These are phyloP conservation scores for Drosophila rellima DNA, from an alignment of 2,888 invertebrate species.

Conservation along the genomic window DNA sequence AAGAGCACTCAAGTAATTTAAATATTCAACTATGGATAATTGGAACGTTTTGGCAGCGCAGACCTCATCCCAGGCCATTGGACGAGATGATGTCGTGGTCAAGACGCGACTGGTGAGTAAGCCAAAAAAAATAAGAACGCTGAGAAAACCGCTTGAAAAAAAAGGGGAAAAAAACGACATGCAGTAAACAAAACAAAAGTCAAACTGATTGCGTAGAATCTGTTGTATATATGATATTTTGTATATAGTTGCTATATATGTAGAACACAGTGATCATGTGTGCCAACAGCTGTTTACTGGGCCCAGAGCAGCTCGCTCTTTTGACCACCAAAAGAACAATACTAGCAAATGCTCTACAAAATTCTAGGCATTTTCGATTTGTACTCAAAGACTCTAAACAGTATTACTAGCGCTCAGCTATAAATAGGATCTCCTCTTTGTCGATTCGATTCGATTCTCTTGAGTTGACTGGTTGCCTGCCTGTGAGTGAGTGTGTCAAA, in stretches of 20 bases:
- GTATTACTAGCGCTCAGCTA: constrained; percentile 72
- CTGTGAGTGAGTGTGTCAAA: constrained; percentile 42
- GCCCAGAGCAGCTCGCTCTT: constrained; percentile 56
- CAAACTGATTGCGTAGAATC: constrained; percentile 49
- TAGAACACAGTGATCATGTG: constrained; percentile 8
- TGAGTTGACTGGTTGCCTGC: constrained; percentile 47
- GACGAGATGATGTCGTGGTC: constrained; percentile 87
- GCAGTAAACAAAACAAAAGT: constrained; percentile 72
- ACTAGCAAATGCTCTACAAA: constrained; percentile 44
- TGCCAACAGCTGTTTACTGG: constrained; percentile 60
- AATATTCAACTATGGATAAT: constrained; percentile 88
- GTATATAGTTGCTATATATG: constrained; percentile 13
- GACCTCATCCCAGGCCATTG: constrained; percentile 89
- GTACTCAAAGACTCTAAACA: constrained; percentile 26
- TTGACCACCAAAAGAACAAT: constrained; percentile 42
- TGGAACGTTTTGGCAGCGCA: constrained; percentile 90
- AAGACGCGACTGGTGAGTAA: constrained; percentile 84
- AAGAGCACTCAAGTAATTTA: constrained; percentile 30
- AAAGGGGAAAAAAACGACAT: constrained; percentile 17
- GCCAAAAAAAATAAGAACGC: not conserved
- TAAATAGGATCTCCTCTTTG: constrained; percentile 59
- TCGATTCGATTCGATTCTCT: constrained; percentile 69
- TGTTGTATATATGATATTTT: constrained; percentile 18
- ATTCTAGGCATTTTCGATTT: constrained; percentile 48
- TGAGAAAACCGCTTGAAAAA: constrained; percentile 13